Conservation (phyloP, 2,888 invertebrate genomes). For the Lasioglossum calceatum region DNA sequence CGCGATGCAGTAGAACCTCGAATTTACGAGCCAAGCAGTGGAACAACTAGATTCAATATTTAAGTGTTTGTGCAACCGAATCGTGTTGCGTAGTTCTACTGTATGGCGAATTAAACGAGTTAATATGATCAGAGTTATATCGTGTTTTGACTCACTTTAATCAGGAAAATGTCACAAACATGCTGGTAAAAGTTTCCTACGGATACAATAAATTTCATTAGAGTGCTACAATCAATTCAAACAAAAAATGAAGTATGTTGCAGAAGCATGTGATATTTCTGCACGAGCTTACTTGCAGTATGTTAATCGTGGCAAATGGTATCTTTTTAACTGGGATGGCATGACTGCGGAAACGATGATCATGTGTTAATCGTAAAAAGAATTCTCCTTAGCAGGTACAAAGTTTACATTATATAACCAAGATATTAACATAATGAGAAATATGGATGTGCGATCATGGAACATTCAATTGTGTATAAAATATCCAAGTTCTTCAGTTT, state of each 20-base stretch:
- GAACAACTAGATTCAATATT: too few species aligned
- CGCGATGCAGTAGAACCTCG: too few species aligned
- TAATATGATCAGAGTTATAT: too few species aligned
- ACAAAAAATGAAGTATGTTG: neutral
- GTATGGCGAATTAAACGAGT: too few species aligned
- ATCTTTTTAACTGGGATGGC: neutral
- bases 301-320: neutral
- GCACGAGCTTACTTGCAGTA: neutral
- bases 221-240: too few species aligned
- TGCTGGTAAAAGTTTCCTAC: too few species aligned
- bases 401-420: neutral
- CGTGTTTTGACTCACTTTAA: too few species aligned
- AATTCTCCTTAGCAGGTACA: neutral
- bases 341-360: neutral
- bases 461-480: neutral
- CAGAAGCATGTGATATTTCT: neutral
- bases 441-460: neutral
- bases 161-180: too few species aligned
- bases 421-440: neutral
- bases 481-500: neutral
- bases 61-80: too few species aligned
- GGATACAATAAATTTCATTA: too few species aligned
- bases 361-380: neutral
- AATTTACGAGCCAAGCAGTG: too few species aligned
- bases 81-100: too few species aligned